Conservation (phyloP, 2,888 invertebrate genomes). For the Drosophila anceps region DNA sequence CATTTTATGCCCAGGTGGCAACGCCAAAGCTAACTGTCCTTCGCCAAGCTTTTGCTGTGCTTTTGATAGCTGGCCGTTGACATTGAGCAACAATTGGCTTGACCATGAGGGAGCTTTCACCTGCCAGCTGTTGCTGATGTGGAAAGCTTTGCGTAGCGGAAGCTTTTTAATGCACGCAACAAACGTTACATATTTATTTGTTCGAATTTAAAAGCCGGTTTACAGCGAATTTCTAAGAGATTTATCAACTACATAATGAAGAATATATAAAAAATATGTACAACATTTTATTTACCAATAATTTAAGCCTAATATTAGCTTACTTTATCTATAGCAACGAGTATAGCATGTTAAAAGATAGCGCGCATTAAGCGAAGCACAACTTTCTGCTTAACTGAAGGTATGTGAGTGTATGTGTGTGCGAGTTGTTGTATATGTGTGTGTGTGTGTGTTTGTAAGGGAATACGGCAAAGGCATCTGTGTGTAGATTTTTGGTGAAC, state of each 20-base stretch:
- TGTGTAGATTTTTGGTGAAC: constrained; percentile 66
- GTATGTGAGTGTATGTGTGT: constrained; percentile 21
- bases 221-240: not conserved
- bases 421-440: constrained; percentile 14
- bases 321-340: not conserved
- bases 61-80: constrained; percentile 16
- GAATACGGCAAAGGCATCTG: constrained; percentile 56
- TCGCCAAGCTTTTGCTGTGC: constrained; percentile 33
- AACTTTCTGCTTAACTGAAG: constrained; percentile 48
- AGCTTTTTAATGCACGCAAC: constrained; percentile 24
- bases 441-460: constrained; percentile 23
- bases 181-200: constrained; percentile 26
- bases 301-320: not conserved
- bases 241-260: not conserved
- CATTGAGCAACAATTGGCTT: constrained; percentile 43
- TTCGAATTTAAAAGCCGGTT: constrained; percentile 38
- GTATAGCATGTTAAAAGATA: constrained; percentile 7
- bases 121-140: constrained; percentile 65
- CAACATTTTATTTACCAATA: not conserved
- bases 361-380: constrained; percentile 30
- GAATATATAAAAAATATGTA: not conserved
- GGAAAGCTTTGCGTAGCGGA: constrained; percentile 49
- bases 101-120: constrained; percentile 46
- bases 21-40: constrained; percentile 40
- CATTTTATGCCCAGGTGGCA: constrained; percentile 45